Evolutionary conservation across 2,888 invertebrate species (phyloP).

Genomic region (Lasioglossum vierecki): DNA sequence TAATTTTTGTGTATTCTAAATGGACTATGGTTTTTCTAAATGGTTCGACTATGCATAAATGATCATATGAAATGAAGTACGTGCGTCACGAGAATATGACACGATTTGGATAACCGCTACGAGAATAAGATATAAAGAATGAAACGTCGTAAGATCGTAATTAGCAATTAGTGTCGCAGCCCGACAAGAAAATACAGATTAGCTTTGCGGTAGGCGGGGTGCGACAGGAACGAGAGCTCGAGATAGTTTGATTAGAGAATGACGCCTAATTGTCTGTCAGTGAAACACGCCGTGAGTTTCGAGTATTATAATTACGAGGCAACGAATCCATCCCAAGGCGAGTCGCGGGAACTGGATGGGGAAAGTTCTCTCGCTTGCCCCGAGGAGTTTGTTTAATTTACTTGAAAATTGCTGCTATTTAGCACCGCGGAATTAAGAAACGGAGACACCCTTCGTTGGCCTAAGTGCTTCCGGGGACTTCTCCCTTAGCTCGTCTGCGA

Average conservation of each 20-base stretch:
- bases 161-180: neutral
- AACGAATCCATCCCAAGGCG: neutral
- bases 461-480: constrained; percentile 2
- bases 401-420: constrained; percentile 39
- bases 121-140: neutral
- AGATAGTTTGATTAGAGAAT: neutral
- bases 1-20: too few relatives aligned
- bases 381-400: constrained; percentile 16
- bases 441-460: constrained; percentile 19
- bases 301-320: constrained; percentile 4
- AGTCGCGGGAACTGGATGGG: neutral
- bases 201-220: neutral
- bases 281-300: neutral
- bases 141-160: neutral
- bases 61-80: too few relatives aligned
- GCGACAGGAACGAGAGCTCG: neutral
- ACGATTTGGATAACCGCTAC: neutral
- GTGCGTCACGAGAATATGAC: neutral
- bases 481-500: neutral
- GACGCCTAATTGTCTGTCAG: neutral
- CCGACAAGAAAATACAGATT: neutral
- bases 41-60: too few relatives aligned
- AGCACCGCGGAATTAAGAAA: constrained; percentile 36
- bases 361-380: neutral
- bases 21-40: too few relatives aligned